Conservation (phyloP, 1,140 invertebrate species). For the Eriosoma lanigerum region DNA sequence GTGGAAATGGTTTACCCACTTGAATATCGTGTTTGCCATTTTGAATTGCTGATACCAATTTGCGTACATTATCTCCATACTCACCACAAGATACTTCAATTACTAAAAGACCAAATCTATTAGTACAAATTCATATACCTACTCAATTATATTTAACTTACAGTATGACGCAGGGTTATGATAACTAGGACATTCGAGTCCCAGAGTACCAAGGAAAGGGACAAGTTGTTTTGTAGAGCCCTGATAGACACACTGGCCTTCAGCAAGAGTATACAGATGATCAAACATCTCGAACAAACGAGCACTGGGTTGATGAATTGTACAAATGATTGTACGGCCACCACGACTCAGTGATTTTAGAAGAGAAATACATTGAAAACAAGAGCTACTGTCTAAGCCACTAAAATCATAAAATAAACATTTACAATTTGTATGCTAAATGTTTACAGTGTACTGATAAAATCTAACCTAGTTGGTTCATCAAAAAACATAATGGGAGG, state of each 20-base stretch:
- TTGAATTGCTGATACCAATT: slow-evolving; percentile 78
- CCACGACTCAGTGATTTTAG: slow-evolving; percentile 80
- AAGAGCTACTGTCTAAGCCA: slow-evolving; percentile 87
- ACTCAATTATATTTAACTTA: slow-evolving; percentile 60
- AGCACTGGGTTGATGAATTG: slow-evolving; percentile 95
- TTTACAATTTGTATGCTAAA: not conserved
- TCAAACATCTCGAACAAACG: slow-evolving; percentile 96
- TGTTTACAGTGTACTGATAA: not conserved
- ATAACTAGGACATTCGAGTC: slow-evolving; percentile 83
- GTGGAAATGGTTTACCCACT: slow-evolving; percentile 66
- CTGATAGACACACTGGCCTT: slow-evolving; percentile 86
- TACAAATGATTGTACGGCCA: slow-evolving; percentile 89
- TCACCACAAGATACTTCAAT: slow-evolving; percentile 95
- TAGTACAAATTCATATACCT: not conserved
- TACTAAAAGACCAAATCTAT: slow-evolving; percentile 60
- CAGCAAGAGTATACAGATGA: slow-evolving; percentile 84
- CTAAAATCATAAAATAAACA: slow-evolving; percentile 62
- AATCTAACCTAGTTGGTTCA: slow-evolving; percentile 80
- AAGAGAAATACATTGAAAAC: slow-evolving; percentile 81
- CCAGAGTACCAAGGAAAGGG: slow-evolving; percentile 77
- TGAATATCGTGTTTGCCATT: slow-evolving; percentile 79
- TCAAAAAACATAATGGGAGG: slow-evolving; percentile 98
- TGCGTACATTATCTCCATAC: slow-evolving; percentile 86
- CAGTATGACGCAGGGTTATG: slow-evolving; percentile 95
- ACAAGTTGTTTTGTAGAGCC: slow-evolving; percentile 74